Evolutionary conservation across 1,140 invertebrate species (phyloP).

Genomic region (Sinonovacula constricta): DNA sequence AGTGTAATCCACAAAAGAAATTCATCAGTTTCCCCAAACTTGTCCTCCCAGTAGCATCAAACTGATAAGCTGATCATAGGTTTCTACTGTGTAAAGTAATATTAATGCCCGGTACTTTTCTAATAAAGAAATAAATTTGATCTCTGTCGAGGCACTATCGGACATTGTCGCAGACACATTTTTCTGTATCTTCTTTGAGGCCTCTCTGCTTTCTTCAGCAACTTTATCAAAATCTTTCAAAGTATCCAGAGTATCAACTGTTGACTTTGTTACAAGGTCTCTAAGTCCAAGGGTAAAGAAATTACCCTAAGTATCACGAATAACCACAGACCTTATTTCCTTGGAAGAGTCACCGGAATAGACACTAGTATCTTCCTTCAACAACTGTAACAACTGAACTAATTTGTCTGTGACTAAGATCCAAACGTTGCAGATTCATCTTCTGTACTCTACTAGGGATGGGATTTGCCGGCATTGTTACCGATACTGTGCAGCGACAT

Average conservation of each 20-base stretch:
- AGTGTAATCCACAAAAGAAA: constrained; percentile 32
- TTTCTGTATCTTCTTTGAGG: constrained; percentile 21
- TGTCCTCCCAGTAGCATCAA: not conserved
- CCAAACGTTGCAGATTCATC: too few relatives aligned
- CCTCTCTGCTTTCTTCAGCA: not conserved
- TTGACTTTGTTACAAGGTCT: too few relatives aligned
- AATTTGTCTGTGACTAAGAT: too few relatives aligned
- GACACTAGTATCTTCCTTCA: not conserved
- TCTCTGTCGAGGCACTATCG: too few relatives aligned
- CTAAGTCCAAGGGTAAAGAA: constrained; percentile 12
- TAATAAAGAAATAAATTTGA: too few relatives aligned
- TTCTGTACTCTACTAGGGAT: too few relatives aligned
- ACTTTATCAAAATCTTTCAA: constrained; percentile 20
- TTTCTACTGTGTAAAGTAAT: constrained; percentile 19
- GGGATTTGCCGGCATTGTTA: too few relatives aligned
- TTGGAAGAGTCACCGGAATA: constrained; percentile 15
- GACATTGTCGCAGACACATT: too few relatives aligned
- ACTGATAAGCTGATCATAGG: too few relatives aligned
- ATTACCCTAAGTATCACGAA: constrained; percentile 7
- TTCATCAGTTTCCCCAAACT: not conserved
- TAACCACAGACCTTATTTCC: constrained; percentile 11
- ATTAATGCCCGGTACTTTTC: not conserved
- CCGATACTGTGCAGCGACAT: too few relatives aligned
- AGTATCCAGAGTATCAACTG: constrained; percentile 7
- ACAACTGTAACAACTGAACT: too few relatives aligned